A percentile compares a stretch with the other conserved stretches of the same genome.
Evolutionary conservation across 2,797 vertebrate species (phyloP).

Genomic region (Chaenodraco wilsoni): DNA sequence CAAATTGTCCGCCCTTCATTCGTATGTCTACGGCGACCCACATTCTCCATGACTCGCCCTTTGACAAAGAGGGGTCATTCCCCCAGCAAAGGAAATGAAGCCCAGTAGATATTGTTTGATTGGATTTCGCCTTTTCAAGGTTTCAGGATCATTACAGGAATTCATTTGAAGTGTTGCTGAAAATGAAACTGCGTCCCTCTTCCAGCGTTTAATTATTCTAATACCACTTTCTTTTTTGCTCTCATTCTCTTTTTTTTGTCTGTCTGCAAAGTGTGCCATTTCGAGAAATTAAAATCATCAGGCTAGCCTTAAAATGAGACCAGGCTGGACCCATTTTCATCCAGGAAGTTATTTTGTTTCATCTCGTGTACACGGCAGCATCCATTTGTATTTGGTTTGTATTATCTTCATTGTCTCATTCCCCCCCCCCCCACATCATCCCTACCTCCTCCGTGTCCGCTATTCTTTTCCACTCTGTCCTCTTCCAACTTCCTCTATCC

Average conservation of each 20-base stretch:
- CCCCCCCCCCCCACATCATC: slow-evolving; percentile 26
- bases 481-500: slow-evolving; percentile 59
- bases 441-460: slow-evolving; percentile 32
- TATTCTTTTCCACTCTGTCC: slow-evolving; percentile 39
- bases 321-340: slow-evolving; percentile 76
- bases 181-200: slow-evolving; percentile 84
- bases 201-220: slow-evolving; percentile 86
- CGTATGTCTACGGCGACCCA: slow-evolving; percentile 83
- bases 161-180: slow-evolving; percentile 88
- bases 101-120: slow-evolving; percentile 89
- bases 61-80: slow-evolving; percentile 87
- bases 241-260: slow-evolving; percentile 68
- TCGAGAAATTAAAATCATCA: slow-evolving; percentile 81
- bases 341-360: slow-evolving; percentile 70
- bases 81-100: slow-evolving; percentile 83
- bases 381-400: slow-evolving; percentile 30
- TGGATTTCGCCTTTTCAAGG: slow-evolving; percentile 88
- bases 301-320: slow-evolving; percentile 78
- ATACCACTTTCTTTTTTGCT: slow-evolving; percentile 78
- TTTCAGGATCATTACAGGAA: slow-evolving; percentile 88
- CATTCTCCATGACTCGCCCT: slow-evolving; percentile 82
- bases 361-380: slow-evolving; percentile 20
- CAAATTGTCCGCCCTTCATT: slow-evolving; percentile 86
- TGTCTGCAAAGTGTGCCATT: slow-evolving; percentile 74
- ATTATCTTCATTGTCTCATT: slow-evolving; percentile 32